Evolutionary conservation across 2,113 vertebrate genomes (phyloP), one percentile per base, ranked within the genome.

Genomic region (Scomber colias): DNA sequence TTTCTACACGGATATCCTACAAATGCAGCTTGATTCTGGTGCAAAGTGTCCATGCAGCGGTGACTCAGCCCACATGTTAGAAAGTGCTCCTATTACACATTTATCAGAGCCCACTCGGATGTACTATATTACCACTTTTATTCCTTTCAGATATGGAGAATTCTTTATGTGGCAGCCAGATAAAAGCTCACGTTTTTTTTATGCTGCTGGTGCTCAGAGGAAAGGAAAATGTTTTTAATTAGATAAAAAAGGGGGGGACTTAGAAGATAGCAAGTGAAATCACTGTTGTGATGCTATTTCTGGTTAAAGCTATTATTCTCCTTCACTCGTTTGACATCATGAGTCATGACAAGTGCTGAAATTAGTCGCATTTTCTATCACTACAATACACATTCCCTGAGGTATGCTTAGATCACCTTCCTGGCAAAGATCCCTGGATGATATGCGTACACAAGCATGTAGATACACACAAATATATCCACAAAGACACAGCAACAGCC

Each of bases 11-110:
- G 44, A 24, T 19, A 35, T 74, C 46, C 35, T 64, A 31, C 16
- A 5, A 31, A 51, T 24, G 53, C 51, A 45, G 40, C 21, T 15
- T 56, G 49, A 35, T 57, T 80, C 30, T 65, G 59, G 65, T 75
- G 77, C 62, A 70, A 68, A 81, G 44, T 51, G 82, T 60, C 65
- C 71, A 87, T 62, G 49, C 70, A 21, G 63, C 3, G 3, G 53
- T 73, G 81, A 79, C 45, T 81, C 79, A 50, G 59, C 45, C 73
- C 54, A 75, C 70, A 77, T 79, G 21, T 77, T 66, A 64, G 60
- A 68, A 69, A 70, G 13, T 48, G 50, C 31, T 54, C 10, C 17
- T 54, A 84, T 91, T 55, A 83, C 89, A 77, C 63, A 90, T 91
- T 87, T 21, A 84, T 84, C 16, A 64, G 51, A 81, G 71, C 24